These are phyloP conservation scores for Charadrius vociferus DNA, from an alignment of 2,113 vertebrate genomes.

Conservation along the genomic window DNA sequence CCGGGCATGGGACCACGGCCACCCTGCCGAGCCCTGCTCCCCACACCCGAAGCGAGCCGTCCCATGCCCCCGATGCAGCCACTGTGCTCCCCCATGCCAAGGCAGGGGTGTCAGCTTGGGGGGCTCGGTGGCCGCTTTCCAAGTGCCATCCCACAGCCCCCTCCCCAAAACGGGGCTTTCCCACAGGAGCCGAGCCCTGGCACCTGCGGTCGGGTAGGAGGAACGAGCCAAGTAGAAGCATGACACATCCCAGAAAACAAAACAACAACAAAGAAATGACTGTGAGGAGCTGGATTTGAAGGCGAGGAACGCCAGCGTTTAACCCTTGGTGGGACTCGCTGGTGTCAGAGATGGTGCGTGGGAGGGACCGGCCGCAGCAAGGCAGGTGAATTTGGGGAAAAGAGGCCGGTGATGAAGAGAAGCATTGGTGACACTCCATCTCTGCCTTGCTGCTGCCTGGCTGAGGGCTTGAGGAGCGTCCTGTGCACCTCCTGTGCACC, in stretches of 20 bases:
- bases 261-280: background rate
- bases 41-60: fast-evolving
- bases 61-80: background rate
- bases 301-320: background rate
- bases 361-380: background rate
- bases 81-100: too few species aligned
- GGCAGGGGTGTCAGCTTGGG: background rate
- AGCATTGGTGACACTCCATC: fast-evolving
- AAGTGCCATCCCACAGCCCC: fast-evolving
- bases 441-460: background rate
- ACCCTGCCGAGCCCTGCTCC: background rate
- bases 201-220: fast-evolving
- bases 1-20: fast-evolving
- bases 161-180: background rate
- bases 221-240: background rate
- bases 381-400: background rate
- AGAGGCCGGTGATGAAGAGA: background rate
- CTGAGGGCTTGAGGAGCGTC: background rate
- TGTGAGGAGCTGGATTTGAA: background rate
- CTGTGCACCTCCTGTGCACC: too few species aligned
- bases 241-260: background rate
- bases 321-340: background rate
- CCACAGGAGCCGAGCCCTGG: background rate
- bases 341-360: fast-evolving
- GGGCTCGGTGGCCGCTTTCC: fast-evolving